Conservation (phyloP, 2,888 invertebrate species). For the Rapana venosa region DNA sequence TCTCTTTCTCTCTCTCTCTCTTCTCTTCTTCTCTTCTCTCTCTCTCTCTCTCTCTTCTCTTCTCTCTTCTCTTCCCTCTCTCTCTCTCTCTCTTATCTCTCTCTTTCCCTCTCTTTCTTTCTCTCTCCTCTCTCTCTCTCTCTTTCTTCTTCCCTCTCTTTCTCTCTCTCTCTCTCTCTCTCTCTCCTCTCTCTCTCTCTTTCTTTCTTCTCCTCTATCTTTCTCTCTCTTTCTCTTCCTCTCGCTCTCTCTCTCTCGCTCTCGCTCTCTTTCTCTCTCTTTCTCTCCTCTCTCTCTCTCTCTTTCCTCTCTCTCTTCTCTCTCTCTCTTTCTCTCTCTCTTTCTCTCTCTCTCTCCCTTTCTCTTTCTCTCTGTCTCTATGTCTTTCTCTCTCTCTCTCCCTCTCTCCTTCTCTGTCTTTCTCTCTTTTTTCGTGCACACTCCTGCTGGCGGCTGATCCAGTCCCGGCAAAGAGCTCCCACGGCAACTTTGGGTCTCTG, state of each 20-base stretch:
- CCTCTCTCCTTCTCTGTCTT: not conserved
- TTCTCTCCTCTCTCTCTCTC: not conserved
- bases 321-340: not conserved
- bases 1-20: not conserved
- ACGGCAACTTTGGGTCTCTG: too few species aligned
- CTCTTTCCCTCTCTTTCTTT: not conserved
- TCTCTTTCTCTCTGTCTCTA: not conserved
- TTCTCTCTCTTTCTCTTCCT: not conserved
- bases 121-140: not conserved
- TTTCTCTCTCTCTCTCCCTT: not conserved
- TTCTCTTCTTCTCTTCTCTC: not conserved
- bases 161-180: too few species aligned
- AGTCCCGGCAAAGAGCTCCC: too few species aligned
- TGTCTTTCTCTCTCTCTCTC: not conserved
- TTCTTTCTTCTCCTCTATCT: not conserved
- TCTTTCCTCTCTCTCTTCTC: not conserved
- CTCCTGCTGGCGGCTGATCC: not conserved
- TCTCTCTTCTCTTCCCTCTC: not conserved
- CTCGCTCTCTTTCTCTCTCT: not conserved
- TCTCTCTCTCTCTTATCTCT: not conserved
- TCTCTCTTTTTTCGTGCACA: not conserved
- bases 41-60: not conserved
- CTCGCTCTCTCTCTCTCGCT: not conserved
- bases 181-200: not conserved
- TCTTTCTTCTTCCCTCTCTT: not conserved